Evolutionary conservation across 2,113 vertebrate genomes (phyloP), one percentile per base, ranked within the genome.

Genomic region (Pimephales promelas): DNA sequence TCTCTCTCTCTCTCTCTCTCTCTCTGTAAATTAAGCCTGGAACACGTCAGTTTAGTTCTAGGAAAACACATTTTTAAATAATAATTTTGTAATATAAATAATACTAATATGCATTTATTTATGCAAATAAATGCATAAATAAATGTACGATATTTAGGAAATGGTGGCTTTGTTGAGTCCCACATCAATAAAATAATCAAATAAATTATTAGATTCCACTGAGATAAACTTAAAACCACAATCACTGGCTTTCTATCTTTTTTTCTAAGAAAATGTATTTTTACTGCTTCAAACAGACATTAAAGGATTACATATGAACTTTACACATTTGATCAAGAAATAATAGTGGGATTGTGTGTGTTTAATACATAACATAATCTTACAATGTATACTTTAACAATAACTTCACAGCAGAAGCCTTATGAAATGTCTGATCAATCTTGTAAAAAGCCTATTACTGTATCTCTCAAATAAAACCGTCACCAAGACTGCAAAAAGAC

Each of bases 401-500:
- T 49, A 73, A 47, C n/a, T 14, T 13, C 3, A 47, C 1, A 26
- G 5, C 13, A 9, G 40, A 72, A 47, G 43, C 13, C 5, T 28
- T 18, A 73, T 26, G 14, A 52, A 47, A 28, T 49, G 13, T 20
- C 72, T 34, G 16, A 75, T 54, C 1, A 54, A 54, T 31, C 16
- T 56, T 36, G 10, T 76, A 56, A 75, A 54, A 57, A 10, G 16
- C 57, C 1, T 18, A 61, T 43, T 61, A 43, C 40, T n/a, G 40
- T 14, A 26, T 20, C 45, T 36, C 34, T 34, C 14, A 56, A 22
- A 34, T 24, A 13, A 77, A 56, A 24, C 22, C 2, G 4, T 24
- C 45, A 1, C 24, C 34, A 11, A 73, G 70, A 24, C 75, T 18
- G 34, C 36, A 79, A 64, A 78, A 79, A 79, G 59, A n/a, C 59